Conservation (phyloP, 2,113 vertebrate genomes). For the Heterochromis multidens region DNA sequence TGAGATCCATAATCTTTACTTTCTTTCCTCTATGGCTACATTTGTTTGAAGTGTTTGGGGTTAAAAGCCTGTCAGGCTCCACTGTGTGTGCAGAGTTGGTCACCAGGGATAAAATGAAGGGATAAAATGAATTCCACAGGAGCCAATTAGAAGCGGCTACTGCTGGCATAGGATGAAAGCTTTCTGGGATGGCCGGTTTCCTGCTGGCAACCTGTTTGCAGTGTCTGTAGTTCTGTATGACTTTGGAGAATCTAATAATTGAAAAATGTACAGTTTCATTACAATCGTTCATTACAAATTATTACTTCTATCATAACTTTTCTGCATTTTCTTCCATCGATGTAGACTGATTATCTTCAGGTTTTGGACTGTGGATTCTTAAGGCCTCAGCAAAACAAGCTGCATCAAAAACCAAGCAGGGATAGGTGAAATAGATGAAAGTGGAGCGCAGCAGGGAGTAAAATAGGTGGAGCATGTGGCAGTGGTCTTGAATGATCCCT, state of each 20-base stretch:
- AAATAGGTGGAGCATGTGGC: constrained; percentile 55
- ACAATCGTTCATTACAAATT: neutral
- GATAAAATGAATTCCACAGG: constrained; percentile 68
- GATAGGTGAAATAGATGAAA: constrained; percentile 39
- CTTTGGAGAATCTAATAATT: neutral
- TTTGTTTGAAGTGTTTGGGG: constrained; percentile 35
- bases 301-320: neutral
- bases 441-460: neutral
- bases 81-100: constrained; percentile 30
- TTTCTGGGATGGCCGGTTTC: constrained; percentile 46
- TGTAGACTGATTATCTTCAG: neutral
- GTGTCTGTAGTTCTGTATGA: constrained; percentile 7
- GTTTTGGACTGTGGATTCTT: neutral
- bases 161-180: constrained; percentile 53
- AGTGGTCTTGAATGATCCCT: constrained; percentile 59
- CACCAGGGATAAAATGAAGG: constrained; percentile 59
- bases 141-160: constrained; percentile 70
- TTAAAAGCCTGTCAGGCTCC: constrained; percentile 60
- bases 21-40: neutral
- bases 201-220: constrained; percentile 44
- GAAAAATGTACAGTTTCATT: neutral
- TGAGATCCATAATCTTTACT: neutral
- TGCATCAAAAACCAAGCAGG: neutral
- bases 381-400: neutral
- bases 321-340: neutral